phyloP scores from a whole-genome alignment of 2,888 invertebrate species.

The Drosophila bunnanda region DNA sequence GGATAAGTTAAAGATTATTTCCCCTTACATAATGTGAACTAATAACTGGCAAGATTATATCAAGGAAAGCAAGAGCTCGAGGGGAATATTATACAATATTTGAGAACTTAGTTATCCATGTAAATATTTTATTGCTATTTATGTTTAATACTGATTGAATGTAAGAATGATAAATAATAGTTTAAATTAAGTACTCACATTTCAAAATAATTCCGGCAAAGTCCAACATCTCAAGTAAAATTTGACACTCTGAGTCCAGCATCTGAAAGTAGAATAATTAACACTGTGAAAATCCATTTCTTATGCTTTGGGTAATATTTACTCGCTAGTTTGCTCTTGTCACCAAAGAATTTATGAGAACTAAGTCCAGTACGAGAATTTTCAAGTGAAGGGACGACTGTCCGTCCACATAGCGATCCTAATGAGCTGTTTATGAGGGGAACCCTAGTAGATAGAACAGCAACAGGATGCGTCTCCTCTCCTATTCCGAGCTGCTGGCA shows the following conservation, averaged over 20 bases:
- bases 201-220: not conserved
- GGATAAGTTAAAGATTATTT: slow-evolving; percentile 21
- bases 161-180: not conserved
- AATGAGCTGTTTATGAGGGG: slow-evolving; percentile 58
- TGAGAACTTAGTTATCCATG: not conserved
- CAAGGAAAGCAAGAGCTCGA: not conserved
- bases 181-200: not conserved
- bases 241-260: slow-evolving; percentile 33
- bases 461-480: slow-evolving; percentile 67
- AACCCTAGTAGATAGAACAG: slow-evolving; percentile 14
- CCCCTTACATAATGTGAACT: not conserved
- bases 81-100: not conserved
- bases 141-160: not conserved
- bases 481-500: slow-evolving; percentile 65
- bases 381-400: slow-evolving; percentile 47
- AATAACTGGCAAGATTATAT: slow-evolving; percentile 15
- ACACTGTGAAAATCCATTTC: slow-evolving; percentile 61
- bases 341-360: slow-evolving; percentile 58
- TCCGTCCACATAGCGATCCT: slow-evolving; percentile 64
- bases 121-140: not conserved
- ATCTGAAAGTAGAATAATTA: slow-evolving; percentile 45
- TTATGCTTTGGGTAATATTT: slow-evolving; percentile 66
- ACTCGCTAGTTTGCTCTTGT: slow-evolving; percentile 54
- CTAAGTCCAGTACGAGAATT: slow-evolving; percentile 20
- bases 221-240: slow-evolving; percentile 25